A percentile compares a stretch with the other conserved stretches of the same genome.
phyloP scores from a whole-genome alignment of 2,888 invertebrate species.

The Brachylomia viminalis region DNA sequence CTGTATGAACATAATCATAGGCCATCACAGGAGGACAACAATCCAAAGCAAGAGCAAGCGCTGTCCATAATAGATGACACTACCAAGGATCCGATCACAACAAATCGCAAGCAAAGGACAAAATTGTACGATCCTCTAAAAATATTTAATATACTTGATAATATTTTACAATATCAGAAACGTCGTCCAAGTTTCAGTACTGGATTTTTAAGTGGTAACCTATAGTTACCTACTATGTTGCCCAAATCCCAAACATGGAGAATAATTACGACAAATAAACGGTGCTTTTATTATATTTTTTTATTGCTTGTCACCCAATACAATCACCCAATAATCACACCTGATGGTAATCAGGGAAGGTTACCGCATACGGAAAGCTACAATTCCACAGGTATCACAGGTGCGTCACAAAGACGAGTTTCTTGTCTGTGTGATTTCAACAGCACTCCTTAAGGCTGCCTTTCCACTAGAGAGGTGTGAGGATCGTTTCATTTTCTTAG shows the following conservation, averaged over 20 bases:
- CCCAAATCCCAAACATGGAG: not conserved
- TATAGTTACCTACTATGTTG: not conserved
- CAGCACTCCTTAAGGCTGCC: not conserved
- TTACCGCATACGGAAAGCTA: not conserved
- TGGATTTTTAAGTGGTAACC: not conserved
- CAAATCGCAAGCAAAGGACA: not conserved
- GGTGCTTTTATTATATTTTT: not conserved
- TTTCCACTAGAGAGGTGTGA: not conserved
- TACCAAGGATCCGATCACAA: not conserved
- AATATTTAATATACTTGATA: not conserved
- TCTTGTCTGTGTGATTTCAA: not conserved
- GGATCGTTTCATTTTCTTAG: not conserved
- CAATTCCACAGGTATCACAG: not conserved
- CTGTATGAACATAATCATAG: not conserved
- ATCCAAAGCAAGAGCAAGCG: not conserved
- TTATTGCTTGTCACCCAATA: not conserved
- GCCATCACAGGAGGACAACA: too few species aligned
- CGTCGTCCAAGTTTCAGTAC: too few species aligned
- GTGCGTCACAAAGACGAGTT: not conserved
- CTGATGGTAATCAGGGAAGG: not conserved
- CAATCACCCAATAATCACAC: not conserved
- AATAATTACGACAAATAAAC: slow-evolving; percentile 1
- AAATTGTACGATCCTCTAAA: rapidly evolving
- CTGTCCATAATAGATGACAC: not conserved
- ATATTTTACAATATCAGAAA: not conserved